Percentiles rank a stretch among this genome's conserved stretches.
Evolutionary conservation across 2,113 vertebrate species (phyloP).

Genomic region (Plotosus lineatus): DNA sequence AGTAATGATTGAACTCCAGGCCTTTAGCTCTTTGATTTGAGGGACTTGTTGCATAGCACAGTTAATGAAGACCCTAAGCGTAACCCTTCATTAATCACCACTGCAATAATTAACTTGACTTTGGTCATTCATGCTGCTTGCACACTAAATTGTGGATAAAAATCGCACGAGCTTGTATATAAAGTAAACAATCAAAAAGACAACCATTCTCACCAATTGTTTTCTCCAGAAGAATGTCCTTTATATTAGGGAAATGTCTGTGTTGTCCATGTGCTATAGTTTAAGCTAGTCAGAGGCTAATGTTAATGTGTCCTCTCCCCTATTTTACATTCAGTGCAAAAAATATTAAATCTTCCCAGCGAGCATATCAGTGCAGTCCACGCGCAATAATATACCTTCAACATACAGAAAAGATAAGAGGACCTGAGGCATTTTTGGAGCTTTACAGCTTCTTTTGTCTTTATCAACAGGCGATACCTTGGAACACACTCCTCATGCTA

Average conservation of each 20-base stretch:
- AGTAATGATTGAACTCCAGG: not conserved
- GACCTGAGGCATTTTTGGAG: not conserved
- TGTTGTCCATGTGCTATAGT: not conserved
- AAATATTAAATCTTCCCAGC: too few relatives aligned
- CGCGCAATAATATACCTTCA: not conserved
- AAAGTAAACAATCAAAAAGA: not conserved
- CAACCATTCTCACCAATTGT: not conserved
- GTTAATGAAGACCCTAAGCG: constrained; percentile 9
- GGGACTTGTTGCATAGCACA: constrained; percentile 33
- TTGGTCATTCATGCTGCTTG: not conserved
- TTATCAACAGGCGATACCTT: constrained; percentile 37
- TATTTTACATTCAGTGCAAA: not conserved
- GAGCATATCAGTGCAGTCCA: not conserved
- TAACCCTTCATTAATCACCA: constrained; percentile 14
- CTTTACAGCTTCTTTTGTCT: not conserved
- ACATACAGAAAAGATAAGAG: not conserved
- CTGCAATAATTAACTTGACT: constrained; percentile 17
- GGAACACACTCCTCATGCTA: constrained; percentile 9
- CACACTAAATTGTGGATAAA: not conserved
- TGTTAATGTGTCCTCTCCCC: not conserved
- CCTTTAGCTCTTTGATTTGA: constrained; percentile 1
- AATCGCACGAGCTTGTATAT: not conserved
- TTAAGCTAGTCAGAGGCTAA: not conserved
- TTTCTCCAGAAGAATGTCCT: not conserved
- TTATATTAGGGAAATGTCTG: not conserved